A percentile compares a stretch with the other conserved stretches of the same genome.
Conservation (phyloP, 2,888 invertebrate genomes). For the Chrysolina haemoptera region DNA sequence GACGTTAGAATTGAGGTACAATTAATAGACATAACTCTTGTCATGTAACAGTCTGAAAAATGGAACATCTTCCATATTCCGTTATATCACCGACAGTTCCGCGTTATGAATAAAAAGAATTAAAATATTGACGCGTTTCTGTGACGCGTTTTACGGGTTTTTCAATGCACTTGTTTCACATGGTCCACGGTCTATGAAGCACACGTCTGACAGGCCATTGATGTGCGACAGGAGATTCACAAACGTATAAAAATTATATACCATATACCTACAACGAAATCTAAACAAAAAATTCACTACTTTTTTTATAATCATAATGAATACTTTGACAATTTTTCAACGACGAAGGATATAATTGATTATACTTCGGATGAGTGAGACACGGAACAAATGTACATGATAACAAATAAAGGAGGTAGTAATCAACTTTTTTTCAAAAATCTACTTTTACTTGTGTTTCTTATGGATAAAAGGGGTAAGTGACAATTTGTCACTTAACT, state of each 20-base stretch:
- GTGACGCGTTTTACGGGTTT: slow-evolving; percentile 13
- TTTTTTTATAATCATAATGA: too few relatives aligned
- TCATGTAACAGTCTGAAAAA: slow-evolving; percentile 22
- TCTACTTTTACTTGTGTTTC: too few relatives aligned
- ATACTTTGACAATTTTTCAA: too few relatives aligned
- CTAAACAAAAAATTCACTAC: too few relatives aligned
- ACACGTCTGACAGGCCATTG: slow-evolving; percentile 9
- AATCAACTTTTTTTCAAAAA: too few relatives aligned
- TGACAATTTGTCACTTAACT: too few relatives aligned
- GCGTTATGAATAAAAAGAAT: slow-evolving; percentile 22
- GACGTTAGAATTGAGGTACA: background rate
- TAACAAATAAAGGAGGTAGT: too few relatives aligned
- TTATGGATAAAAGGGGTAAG: too few relatives aligned
- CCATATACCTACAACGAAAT: too few relatives aligned
- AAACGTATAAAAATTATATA: background rate
- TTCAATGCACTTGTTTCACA: slow-evolving; percentile 11
- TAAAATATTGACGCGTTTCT: slow-evolving; percentile 19
- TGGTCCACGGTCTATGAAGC: slow-evolving; percentile 12
- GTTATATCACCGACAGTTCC: slow-evolving; percentile 22
- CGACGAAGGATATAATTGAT: too few relatives aligned
- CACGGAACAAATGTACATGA: too few relatives aligned
- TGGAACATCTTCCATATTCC: slow-evolving; percentile 18
- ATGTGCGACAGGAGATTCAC: background rate
- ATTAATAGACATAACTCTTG: background rate
- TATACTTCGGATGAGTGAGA: too few relatives aligned